Conservation (phyloP, 92 coral and sea anemone species). For the Actinostola sp. region DNA sequence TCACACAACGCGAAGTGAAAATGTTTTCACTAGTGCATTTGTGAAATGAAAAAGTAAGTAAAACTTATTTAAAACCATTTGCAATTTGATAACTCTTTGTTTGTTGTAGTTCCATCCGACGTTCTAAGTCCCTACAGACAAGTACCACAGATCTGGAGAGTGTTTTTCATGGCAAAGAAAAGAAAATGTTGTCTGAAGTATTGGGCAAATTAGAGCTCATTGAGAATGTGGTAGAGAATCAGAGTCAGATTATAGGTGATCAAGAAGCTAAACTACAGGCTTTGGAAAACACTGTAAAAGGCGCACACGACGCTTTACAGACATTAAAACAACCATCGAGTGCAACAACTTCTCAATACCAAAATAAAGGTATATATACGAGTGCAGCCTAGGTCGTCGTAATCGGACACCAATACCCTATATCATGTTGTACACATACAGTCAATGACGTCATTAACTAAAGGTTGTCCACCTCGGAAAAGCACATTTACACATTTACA, state of each 20-base stretch:
- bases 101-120: constrained; percentile 11
- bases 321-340: not conserved
- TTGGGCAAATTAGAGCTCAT: constrained; percentile 42
- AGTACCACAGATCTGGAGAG: constrained; percentile 16
- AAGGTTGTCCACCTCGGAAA: no score
- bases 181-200: constrained; percentile 9
- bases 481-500: no score
- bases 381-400: no score
- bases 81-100: not conserved
- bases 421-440: not conserved
- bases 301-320: constrained; percentile 14
- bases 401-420: not conserved
- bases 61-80: no score
- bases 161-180: constrained; percentile 1
- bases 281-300: constrained; percentile 27
- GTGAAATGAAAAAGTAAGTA: no score
- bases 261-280: constrained; percentile 40
- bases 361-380: constrained; percentile 9
- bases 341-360: not conserved
- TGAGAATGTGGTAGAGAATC: constrained; percentile 41
- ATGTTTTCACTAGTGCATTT: no score
- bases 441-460: no score
- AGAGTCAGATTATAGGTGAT: constrained; percentile 27
- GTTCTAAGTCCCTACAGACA: constrained; percentile 23
- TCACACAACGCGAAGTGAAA: no score